Evolutionary conservation across 2,888 invertebrate genomes (phyloP), one percentile per base, ranked within the genome.

Genomic region (Lycia hirtaria): DNA sequence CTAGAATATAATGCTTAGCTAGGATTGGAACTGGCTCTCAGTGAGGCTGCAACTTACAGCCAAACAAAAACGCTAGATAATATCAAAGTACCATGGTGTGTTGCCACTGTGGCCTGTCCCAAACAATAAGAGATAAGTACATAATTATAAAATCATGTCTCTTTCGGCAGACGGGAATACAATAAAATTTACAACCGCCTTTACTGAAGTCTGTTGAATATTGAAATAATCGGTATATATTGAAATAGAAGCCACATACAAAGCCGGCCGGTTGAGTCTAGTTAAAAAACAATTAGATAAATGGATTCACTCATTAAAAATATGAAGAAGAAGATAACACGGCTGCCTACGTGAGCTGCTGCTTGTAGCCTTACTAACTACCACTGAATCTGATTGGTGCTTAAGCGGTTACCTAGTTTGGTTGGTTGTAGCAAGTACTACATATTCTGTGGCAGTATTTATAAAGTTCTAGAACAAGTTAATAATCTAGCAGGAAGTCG

Each of bases 291-390:
- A 41, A 40, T 54, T 47, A 55, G 40, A 28, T 41, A 24, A 54
- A 48, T 35, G 26, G 40, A 24, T 4, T 38, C 10, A 10, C 14
- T 41, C 32, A 35, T 48, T 35, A 45, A 7, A 28, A 14, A 24
- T 24, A 44, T 10, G 35, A 9, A 20, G 7, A n/a, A 38, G 12
- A 17, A 26, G 32, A 38, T 50, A 19, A 50, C n/a, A 7, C 30
- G 49, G 32, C 12, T 22, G 56, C 9, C 4, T 45, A 56, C 56
- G 56, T 56, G 56, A 56, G 50, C 40, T 0, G 9, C 14, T n/a
- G 32, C 56, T 50, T 17, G 56, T 56, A 38, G 30, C 5, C 32
- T 6, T 40, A 40, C 24, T 30, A 17, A 53, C 53, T 53, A 45
- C 9, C 6, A 6, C 14, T 5, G 22, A n/a, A 7, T 17, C 40